Evolutionary conservation across 2,888 invertebrate genomes (phyloP).

Genomic region (Salticus scenicus): DNA sequence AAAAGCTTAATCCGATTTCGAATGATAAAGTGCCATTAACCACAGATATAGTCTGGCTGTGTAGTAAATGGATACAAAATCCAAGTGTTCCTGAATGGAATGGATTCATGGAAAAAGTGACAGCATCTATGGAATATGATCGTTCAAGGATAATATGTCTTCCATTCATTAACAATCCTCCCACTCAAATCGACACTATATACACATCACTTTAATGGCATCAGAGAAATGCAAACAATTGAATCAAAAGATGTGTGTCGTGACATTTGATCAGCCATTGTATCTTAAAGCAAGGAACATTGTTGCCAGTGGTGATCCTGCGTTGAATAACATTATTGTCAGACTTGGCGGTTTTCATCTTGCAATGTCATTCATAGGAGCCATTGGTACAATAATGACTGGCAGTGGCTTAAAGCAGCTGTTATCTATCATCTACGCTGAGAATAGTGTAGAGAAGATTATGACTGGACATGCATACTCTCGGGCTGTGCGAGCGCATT

Average conservation of each 20-base stretch:
- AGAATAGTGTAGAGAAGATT: constrained; percentile 8
- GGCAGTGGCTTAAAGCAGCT: constrained; percentile 36
- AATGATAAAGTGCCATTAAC: constrained; percentile 1
- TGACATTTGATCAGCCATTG: constrained; percentile 33
- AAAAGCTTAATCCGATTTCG: constrained; percentile 8
- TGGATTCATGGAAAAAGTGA: constrained; percentile 18
- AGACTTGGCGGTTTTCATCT: constrained; percentile 36
- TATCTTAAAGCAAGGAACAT: constrained; percentile 28
- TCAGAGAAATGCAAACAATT: neutral
- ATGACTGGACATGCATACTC: constrained; percentile 29
- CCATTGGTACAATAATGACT: constrained; percentile 34
- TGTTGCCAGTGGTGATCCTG: neutral
- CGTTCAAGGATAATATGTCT: neutral
- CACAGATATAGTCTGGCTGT: neutral
- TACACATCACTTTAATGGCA: constrained; percentile 7
- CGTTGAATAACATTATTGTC: neutral
- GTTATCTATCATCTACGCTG: neutral
- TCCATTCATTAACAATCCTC: constrained; percentile 21
- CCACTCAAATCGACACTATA: constrained; percentile 10
- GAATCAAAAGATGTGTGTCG: constrained; percentile 1
- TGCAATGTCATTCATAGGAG: constrained; percentile 35
- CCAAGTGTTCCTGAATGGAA: constrained; percentile 24
- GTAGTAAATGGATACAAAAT: constrained; percentile 5
- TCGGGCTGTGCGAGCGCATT: constrained; percentile 33
- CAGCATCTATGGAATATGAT: neutral